These are phyloP conservation scores for Sorex maritimensis DNA, from an alignment of 2,797 vertebrate species.

Conservation along the genomic window DNA sequence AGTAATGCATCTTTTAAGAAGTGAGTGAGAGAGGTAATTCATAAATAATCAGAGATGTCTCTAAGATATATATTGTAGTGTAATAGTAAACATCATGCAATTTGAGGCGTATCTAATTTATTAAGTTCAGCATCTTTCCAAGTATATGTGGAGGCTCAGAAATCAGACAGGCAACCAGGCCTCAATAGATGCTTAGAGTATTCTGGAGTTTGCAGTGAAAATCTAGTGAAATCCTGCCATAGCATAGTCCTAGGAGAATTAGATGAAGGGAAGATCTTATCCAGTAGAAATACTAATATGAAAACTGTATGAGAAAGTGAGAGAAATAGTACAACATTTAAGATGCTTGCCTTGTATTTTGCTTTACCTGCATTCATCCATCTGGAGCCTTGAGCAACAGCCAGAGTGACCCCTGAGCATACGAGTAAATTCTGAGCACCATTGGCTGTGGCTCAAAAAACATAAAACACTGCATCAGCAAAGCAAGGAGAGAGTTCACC, in stretches of 20 bases:
- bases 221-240: neutral
- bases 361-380: no score
- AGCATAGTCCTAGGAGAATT: neutral
- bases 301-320: neutral
- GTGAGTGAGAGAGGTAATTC: conserved; percentile 42
- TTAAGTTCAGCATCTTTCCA: conserved; percentile 20
- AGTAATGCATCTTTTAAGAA: conserved; percentile 10
- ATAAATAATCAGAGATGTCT: conserved; percentile 1
- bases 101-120: neutral
- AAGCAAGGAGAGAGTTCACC: neutral
- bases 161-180: no score
- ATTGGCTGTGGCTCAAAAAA: no score
- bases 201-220: neutral
- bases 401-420: no score
- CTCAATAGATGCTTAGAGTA: neutral
- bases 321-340: neutral
- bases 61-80: neutral
- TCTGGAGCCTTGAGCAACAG: no score
- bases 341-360: no score
- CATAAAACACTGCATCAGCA: no score
- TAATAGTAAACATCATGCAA: neutral
- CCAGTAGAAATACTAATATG: neutral
- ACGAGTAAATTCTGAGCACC: no score
- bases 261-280: neutral
- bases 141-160: neutral